Evolutionary conservation across 2,888 invertebrate species (phyloP), one percentile per base, ranked within the genome.

Genomic region (Harmothoe impar): DNA sequence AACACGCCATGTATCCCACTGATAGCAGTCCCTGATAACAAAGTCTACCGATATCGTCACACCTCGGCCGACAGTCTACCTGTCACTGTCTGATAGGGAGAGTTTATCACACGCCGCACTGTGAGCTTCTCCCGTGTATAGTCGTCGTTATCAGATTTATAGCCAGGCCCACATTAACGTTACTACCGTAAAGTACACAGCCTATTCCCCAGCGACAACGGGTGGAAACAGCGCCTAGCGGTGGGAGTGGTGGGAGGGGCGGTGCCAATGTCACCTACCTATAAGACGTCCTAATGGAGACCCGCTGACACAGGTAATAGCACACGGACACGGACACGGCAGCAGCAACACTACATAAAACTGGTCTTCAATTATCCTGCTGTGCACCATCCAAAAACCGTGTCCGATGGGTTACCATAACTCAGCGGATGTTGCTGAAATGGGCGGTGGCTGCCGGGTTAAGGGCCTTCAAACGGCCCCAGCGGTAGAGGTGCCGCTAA

Each of bases 281-380:
- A 72, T 20, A 72, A 12, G 72, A 72, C 25, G n/a, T n/a, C 72
- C 72, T 72, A 72, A 72, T 72, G 72, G 72, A 72, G 25, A 72
- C 20, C 29, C 25, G 72, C 5, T 72, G 72, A 72, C 72, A 72
- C 72, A 72, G 72, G 72, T 72, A 72, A 72, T 29, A 29, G 72
- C 72, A 72, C 25, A 25, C 29, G 3, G 72, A 29, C 72, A 72
- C 72, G 25, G 5, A 72, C 5, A 72, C 15, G n/a, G 20, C 29
- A 29, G 29, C 3, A 72, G 43, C 3, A 29, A 29, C 72, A 5
- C n/a, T 72, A 72, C 72, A 72, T 72, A 72, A 72, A 72, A 29
- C 72, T 3, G 29, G 72, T 20, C 20, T 72, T 72, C n/a, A 29
- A 72, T n/a, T 29, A 72, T 29, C 72, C 72, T 72, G 72, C 3